A percentile compares a stretch with the other conserved stretches of the same genome.
These are phyloP conservation scores for Tethya wilhelma DNA, from an alignment of 37 sponge, comb jelly and placozoan genomes.

Conservation along the genomic window DNA sequence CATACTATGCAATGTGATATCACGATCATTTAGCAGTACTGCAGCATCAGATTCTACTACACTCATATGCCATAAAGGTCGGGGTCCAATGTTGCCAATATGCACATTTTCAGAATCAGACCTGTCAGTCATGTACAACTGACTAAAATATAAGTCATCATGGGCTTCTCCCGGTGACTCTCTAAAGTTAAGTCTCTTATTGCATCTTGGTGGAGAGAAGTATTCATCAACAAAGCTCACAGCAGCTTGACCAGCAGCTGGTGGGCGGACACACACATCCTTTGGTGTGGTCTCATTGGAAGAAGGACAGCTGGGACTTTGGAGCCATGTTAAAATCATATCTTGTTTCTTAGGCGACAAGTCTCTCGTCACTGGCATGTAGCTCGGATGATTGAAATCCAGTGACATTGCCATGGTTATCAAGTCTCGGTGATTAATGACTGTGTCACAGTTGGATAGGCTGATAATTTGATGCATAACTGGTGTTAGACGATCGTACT, in stretches of 20 bases:
- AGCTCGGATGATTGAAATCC: conserved; percentile 43
- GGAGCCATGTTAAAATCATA: conserved; percentile 52
- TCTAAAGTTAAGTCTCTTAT: neutral
- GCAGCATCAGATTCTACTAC: neutral
- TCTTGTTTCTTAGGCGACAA: conserved; percentile 18
- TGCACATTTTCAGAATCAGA: neutral
- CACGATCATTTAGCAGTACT: neutral
- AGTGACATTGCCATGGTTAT: too few species aligned
- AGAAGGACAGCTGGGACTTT: conserved; percentile 22
- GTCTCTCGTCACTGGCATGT: conserved; percentile 82
- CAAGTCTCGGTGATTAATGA: conserved; percentile 19
- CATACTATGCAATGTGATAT: too few species aligned
- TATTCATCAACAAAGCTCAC: neutral
- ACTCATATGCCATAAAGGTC: neutral
- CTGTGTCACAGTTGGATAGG: conserved; percentile 41
- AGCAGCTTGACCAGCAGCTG: neutral
- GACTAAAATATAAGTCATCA: too few species aligned
- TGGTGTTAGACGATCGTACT: conserved; percentile 33
- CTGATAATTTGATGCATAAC: conserved; percentile 60
- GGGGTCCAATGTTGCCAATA: neutral
- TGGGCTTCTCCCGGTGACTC: neutral
- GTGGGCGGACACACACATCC: neutral
- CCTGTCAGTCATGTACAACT: too few species aligned
- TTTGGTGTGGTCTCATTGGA: neutral
- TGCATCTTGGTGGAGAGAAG: neutral